Percentiles rank a stretch among this genome's conserved stretches.
Evolutionary conservation across 2,113 vertebrate species (phyloP).

Genomic region (Melanostigma gelatinosum): DNA sequence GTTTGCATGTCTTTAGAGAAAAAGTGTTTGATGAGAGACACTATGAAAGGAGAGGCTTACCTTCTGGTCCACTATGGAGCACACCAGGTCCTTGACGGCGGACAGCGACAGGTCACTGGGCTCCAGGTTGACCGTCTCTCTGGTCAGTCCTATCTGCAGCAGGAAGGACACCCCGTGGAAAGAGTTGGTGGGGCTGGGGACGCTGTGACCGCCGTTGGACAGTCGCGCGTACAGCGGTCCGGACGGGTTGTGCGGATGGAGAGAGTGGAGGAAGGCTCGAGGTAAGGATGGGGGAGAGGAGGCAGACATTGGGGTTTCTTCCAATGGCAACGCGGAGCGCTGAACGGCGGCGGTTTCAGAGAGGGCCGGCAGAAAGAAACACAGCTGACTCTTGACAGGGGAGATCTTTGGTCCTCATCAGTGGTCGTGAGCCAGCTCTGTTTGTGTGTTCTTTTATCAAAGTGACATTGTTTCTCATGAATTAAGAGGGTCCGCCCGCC

Average conservation of each 20-base stretch:
- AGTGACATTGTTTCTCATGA: constrained; percentile 23
- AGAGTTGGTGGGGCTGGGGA: constrained; percentile 93
- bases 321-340: constrained; percentile 67
- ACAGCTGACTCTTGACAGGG: constrained; percentile 11
- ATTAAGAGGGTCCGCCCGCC: constrained; percentile 45
- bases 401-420: constrained; percentile 50
- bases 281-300: constrained; percentile 93
- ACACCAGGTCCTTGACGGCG: constrained; percentile 95
- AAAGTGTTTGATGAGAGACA: neutral
- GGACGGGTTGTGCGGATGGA: constrained; percentile 87
- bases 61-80: constrained; percentile 99
- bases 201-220: constrained; percentile 94
- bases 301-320: constrained; percentile 97
- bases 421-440: constrained; percentile 29
- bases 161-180: constrained; percentile 94
- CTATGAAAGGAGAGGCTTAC: constrained; percentile 74
- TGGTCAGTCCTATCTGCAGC: constrained; percentile 95
- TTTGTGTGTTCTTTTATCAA: constrained; percentile 9
- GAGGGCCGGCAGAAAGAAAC: constrained; percentile 12
- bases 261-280: constrained; percentile 89
- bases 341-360: constrained; percentile 57
- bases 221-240: constrained; percentile 89
- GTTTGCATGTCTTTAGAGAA: neutral
- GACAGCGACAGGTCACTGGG: constrained; percentile 93
- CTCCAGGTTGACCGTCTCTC: constrained; percentile 96